Evolutionary conservation across 1,140 invertebrate species (phyloP).

Genomic region (Mercenaria mercenaria): DNA sequence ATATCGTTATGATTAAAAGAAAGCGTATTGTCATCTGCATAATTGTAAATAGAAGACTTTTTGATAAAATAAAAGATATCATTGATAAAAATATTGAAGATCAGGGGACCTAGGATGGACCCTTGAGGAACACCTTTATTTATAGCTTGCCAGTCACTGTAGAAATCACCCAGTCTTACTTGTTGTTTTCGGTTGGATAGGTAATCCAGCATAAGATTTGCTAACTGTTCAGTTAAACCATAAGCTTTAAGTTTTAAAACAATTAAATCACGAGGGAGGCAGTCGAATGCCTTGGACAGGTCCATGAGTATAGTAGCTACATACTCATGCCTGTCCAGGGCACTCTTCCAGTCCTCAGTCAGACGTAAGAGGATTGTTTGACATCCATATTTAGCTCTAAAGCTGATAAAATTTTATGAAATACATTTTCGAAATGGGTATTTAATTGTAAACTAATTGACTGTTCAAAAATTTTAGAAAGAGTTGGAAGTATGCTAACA

Average conservation of each 20-base stretch:
- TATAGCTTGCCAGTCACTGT: background rate
- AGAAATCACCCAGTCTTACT: slow-evolving; percentile 8
- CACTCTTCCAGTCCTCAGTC: background rate
- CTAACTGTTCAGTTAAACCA: background rate
- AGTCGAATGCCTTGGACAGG: background rate
- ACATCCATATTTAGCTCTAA: background rate
- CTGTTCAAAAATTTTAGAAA: background rate
- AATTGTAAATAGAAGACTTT: background rate
- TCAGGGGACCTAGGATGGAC: slow-evolving; percentile 26
- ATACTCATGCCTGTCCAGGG: background rate
- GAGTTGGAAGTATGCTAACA: too few relatives aligned
- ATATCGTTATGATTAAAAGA: background rate
- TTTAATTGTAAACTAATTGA: background rate
- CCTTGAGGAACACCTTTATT: slow-evolving; percentile 34
- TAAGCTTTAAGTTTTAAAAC: background rate
- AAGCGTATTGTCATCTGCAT: slow-evolving; percentile 44
- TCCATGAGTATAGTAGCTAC: background rate
- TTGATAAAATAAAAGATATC: slow-evolving; percentile 30
- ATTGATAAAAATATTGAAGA: slow-evolving; percentile 50
- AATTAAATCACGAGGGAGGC: background rate
- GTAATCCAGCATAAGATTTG: background rate
- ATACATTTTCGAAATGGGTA: background rate
- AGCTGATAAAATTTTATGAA: background rate
- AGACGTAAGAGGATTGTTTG: background rate
- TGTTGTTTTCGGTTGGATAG: background rate